Base-by-base conservation (phyloP, 2,888 invertebrate species). In the Ephialtes manifestator region DNA sequence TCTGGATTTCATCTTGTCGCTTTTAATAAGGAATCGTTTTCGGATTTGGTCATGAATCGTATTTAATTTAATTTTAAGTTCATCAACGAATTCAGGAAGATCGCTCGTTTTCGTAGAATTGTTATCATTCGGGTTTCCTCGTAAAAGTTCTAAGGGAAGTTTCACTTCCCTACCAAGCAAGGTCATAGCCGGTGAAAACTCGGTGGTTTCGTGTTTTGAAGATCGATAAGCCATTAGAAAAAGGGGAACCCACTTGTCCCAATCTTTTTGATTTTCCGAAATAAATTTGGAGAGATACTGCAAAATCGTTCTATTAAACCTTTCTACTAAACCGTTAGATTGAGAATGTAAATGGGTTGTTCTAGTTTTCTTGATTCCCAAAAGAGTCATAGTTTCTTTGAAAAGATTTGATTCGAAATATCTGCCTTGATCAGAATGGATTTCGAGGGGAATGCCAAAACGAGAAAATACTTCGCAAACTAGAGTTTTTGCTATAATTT, bases 261-360 rank as follows among this genome's bases (percentile, higher is more conserved):
- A 24, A 24, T 24, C 24, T 24, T 24, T 24, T 2, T 24, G 24
- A 24, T 88, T 84, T 43, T 85, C 76, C n/a, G 65, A 65, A 4
- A 84, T 63, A 24, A 82, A 76, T 43, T 85, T 86, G 4, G 82
- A 55, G 15, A 88, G 60, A 51, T 88, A 80, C 13, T 78, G 43
- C 3, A 58, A 8, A n/a, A 88, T 60, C 0, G 88, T 88, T 24
- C 83, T 46, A 63, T 86, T 89, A 13, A 87, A 83, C 1, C 84
- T 18, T 74, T 89, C 87, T 0, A 88, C 86, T 82, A 88, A 80
- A 3, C 88, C 87, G 60, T 89, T 88, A 0, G 87, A 88, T 63
- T 88, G 86, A 8, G n/a, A n/a, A n/a, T n/a, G n/a, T n/a, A n/a
- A n/a, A n/a, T n/a, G n/a, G n/a, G n/a, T n/a, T n/a, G n/a, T n/a